Evolutionary conservation across 1,140 invertebrate species (phyloP).

Genomic region (Apis florea): DNA sequence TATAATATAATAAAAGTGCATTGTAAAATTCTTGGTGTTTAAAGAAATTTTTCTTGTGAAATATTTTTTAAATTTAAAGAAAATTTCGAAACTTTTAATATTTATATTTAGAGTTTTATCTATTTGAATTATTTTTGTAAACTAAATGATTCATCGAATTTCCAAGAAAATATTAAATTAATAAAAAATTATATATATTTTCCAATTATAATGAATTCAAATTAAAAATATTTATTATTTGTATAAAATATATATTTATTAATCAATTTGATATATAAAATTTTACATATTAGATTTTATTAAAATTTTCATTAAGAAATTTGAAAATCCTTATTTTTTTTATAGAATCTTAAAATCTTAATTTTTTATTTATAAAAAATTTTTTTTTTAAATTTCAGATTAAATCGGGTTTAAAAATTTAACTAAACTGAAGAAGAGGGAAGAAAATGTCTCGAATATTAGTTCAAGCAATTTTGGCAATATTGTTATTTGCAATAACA

Average conservation of each 20-base stretch:
- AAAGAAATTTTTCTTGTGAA: background rate
- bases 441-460: conserved; percentile 47
- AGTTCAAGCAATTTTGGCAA: conserved; percentile 56
- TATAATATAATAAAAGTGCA: background rate
- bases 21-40: background rate
- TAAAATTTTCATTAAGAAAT: no score
- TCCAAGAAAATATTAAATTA: background rate
- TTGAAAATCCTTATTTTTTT: background rate
- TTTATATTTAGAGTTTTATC: no score
- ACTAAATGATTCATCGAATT: background rate
- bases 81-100: background rate
- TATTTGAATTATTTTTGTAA: background rate
- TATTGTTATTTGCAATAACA: conserved; percentile 59
- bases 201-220: no score
- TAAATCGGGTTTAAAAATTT: conserved; percentile 20
- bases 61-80: background rate
- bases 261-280: no score
- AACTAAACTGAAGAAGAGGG: conserved; percentile 26
- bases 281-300: no score
- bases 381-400: background rate
- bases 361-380: no score
- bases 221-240: no score
- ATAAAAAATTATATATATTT: no score
- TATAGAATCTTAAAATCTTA: conserved; percentile 16
- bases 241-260: no score